Evolutionary conservation across 64 coral and sea anemone species (phyloP).

Genomic region (Astreopora myriophthalma): DNA sequence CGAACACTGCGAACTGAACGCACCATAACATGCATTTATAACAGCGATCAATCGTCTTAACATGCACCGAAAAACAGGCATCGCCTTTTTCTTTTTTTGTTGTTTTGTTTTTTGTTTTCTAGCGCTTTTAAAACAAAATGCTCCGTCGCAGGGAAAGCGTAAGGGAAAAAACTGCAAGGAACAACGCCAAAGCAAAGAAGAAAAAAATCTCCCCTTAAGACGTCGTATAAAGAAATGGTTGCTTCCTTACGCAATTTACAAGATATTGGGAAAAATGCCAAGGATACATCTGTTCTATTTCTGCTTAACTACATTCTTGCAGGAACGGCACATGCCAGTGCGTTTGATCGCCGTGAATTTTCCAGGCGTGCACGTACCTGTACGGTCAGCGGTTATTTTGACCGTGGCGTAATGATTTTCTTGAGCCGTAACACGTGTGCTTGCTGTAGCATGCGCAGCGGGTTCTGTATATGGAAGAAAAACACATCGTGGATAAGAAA

Average conservation of each 20-base stretch:
- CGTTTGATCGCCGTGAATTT: not conserved
- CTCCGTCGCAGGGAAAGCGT: not conserved
- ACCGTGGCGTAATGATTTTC: slow-evolving; percentile 6
- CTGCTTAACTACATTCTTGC: too few species aligned
- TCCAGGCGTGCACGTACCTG: not conserved
- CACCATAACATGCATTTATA: not conserved
- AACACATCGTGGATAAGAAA: too few species aligned
- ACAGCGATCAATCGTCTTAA: not conserved
- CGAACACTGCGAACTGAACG: not conserved
- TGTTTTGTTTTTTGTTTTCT: not conserved
- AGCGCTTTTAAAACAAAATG: not conserved
- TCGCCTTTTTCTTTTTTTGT: not conserved
- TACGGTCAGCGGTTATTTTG: not conserved
- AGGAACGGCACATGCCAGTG: not conserved
- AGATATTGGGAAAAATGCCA: not conserved
- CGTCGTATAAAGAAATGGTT: too few species aligned
- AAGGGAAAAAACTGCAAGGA: not conserved
- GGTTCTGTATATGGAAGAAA: not conserved
- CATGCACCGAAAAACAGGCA: not conserved
- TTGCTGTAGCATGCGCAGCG: not conserved
- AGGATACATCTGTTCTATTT: not conserved
- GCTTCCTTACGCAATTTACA: not conserved
- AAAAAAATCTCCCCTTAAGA: too few species aligned
- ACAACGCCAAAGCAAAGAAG: not conserved
- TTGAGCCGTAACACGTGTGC: not conserved